Base-by-base conservation (phyloP, 2,113 vertebrate species). In the Pteronura brasiliensis region DNA sequence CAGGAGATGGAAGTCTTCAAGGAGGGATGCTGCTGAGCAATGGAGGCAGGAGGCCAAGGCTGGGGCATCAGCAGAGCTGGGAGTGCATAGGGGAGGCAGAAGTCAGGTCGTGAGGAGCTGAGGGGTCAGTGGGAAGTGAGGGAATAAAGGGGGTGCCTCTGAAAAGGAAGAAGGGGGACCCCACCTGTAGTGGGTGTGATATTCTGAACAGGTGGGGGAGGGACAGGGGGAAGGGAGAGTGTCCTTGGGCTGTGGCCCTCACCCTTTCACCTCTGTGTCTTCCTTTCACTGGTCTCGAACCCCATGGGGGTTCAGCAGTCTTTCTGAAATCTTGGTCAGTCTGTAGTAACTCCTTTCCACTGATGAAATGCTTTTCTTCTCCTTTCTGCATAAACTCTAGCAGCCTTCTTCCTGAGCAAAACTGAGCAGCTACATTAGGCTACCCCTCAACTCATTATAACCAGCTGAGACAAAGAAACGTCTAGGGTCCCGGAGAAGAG, bases 281-380 rank as follows among this genome's bases (percentile, higher is more conserved):
- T 86, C 42, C 17, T 74, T n/a, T 25, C 52, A 14, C 55, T 34
- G 36, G 27, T 36, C 21, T 34, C 1, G 7, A 49, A 15, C 25
- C 69, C 71, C 34, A 7, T 4, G 67, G 15, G n/a, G 79, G n/a
- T 7, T 55, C 21, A 1, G 13, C 13, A 55, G 65, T 69, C 76
- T 88, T 93, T 95, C 47, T 81, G 79, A 93, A 94, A 87, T 21
- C n/a, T 29, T 59, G 69, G 83, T 86, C 39, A 39, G 36, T 31
- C 21, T 93, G 88, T 89, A 61, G 95, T n/a, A 90, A 95, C 42
- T 20, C 11, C 20, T 93, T 72, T 47, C 47, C 15, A 2, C n/a
- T 87, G 74, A 82, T 5, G 84, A 95, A 96, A 96, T 7, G 9
- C 1, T 25, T 77, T 77, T 34, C 80, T 91, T 95, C 90, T 69